These are phyloP conservation scores for Gallinago stenura DNA, from an alignment of 2,797 vertebrate species.

Conservation along the genomic window DNA sequence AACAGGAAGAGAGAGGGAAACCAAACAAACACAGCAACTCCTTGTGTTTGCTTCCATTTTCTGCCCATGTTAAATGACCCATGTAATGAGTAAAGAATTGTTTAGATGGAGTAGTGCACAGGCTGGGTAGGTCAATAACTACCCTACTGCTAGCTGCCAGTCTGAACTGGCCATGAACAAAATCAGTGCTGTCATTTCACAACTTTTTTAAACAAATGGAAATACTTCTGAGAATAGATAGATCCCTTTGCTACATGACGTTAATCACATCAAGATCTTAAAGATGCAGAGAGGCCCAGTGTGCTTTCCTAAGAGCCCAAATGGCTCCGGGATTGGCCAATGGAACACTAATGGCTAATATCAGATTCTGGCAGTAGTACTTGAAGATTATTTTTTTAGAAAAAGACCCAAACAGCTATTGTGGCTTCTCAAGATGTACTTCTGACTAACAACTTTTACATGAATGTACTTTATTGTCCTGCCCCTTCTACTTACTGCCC, in stretches of 20 bases:
- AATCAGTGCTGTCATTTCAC: neutral
- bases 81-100: slow-evolving; percentile 3
- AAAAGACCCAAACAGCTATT: neutral
- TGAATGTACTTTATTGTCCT: neutral
- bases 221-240: neutral
- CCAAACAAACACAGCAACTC: neutral
- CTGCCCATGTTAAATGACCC: neutral
- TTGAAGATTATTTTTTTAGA: neutral
- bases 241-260: neutral
- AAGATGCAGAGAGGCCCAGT: neutral
- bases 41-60: neutral
- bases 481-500: neutral
- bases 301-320: neutral
- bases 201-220: neutral
- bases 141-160: neutral
- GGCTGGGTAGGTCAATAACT: neutral
- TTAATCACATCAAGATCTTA: neutral
- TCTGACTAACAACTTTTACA: neutral
- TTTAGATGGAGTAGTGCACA: neutral
- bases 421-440: neutral
- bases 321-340: neutral
- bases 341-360: neutral
- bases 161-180: neutral
- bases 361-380: neutral
- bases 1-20: neutral